Percentiles rank a stretch among this genome's conserved stretches.
Conservation (phyloP, 2,113 vertebrate species). For the Tetrao urogallus region DNA sequence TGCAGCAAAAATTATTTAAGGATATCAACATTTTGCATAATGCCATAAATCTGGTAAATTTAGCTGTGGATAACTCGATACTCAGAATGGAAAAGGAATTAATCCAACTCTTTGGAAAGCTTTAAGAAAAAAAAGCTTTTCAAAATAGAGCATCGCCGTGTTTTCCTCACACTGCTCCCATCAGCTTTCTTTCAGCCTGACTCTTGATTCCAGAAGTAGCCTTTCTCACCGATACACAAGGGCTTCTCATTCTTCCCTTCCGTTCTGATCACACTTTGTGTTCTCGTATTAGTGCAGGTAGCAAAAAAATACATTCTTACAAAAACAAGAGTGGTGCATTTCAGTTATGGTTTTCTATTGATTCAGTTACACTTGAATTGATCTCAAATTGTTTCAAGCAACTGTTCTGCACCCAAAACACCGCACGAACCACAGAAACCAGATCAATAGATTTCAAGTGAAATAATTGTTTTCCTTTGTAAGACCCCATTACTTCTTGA, state of each 20-base stretch:
- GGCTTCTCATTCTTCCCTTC: background rate
- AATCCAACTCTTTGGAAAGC: background rate
- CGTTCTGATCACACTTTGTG: background rate
- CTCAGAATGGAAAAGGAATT: background rate
- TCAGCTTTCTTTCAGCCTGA: background rate
- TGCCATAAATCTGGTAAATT: background rate
- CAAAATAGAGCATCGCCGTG: background rate
- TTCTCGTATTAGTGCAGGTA: slow-evolving; percentile 15
- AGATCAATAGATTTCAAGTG: slow-evolving; percentile 79
- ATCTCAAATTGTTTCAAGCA: slow-evolving; percentile 73
- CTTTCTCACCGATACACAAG: background rate
- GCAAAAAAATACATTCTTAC: slow-evolving; percentile 17
- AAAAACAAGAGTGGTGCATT: slow-evolving; percentile 1
- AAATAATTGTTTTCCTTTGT: slow-evolving; percentile 81
- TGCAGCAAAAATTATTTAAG: background rate
- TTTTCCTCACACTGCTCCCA: background rate
- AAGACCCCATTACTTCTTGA: slow-evolving; percentile 75
- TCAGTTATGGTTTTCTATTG: slow-evolving; percentile 58
- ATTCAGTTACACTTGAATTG: slow-evolving; percentile 72
- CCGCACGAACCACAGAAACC: slow-evolving; percentile 68
- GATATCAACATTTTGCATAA: background rate
- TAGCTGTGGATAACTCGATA: background rate
- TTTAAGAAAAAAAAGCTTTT: background rate
- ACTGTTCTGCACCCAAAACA: slow-evolving; percentile 73
- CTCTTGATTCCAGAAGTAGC: background rate